phyloP scores from a whole-genome alignment of 53 echinoderm and acorn worm genomes.

The Arbacia lixula region DNA sequence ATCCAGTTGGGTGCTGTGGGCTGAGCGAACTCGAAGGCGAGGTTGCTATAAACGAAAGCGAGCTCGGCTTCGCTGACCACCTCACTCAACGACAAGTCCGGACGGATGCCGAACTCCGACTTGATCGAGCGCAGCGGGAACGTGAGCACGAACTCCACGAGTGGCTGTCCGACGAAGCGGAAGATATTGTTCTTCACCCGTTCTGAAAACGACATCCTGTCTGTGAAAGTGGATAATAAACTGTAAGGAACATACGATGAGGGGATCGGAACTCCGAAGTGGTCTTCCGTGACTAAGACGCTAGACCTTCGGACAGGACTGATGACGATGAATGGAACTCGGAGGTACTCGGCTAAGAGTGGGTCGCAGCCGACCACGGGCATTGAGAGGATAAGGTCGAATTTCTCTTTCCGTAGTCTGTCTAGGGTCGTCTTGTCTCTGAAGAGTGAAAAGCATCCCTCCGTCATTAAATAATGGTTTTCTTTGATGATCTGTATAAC shows the following conservation, averaged over 20 bases:
- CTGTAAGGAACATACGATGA: conserved; percentile 73
- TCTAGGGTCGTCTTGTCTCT: conserved; percentile 7
- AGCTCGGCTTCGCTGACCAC: conserved; percentile 52
- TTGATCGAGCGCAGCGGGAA: neutral
- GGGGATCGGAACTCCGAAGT: conserved; percentile 66
- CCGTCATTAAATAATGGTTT: neutral
- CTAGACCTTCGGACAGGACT: neutral
- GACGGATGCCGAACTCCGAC: conserved; percentile 45
- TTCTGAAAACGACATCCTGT: conserved; percentile 67
- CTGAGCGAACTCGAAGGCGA: conserved; percentile 72
- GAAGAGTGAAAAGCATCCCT: conserved; percentile 25
- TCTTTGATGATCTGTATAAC: neutral
- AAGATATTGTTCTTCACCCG: conserved; percentile 51
- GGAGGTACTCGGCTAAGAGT: conserved; percentile 18
- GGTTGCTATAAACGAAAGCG: conserved; percentile 59
- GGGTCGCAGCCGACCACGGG: conserved; percentile 27
- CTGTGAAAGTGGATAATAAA: conserved; percentile 36
- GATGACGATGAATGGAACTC: conserved; percentile 10
- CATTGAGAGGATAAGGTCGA: conserved; percentile 20
- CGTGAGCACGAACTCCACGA: neutral
- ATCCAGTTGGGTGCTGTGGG: conserved; percentile 71
- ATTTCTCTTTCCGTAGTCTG: neutral
- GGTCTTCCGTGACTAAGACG: conserved; percentile 20
- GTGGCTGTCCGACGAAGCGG: conserved; percentile 11
- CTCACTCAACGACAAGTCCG: conserved; percentile 37